Evolutionary conservation across 2,888 invertebrate genomes (phyloP).

Genomic region (Bellardia pandia): DNA sequence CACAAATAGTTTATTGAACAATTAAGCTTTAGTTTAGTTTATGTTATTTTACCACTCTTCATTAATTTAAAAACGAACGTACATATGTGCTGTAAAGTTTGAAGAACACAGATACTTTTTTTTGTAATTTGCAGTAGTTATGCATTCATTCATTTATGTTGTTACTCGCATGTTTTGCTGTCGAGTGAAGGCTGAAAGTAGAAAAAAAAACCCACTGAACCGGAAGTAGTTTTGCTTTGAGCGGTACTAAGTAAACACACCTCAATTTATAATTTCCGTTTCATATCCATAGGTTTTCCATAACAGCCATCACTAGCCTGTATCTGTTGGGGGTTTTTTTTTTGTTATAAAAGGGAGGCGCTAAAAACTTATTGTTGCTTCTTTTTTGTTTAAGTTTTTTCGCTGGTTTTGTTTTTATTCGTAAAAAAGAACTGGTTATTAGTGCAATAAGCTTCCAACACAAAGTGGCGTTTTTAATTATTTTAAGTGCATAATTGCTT

Average conservation of each 20-base stretch:
- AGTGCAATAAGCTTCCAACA: slow-evolving; percentile 44
- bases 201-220: slow-evolving; percentile 23
- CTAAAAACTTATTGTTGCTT: slow-evolving; percentile 51
- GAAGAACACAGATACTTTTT: background rate
- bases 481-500: slow-evolving; percentile 72
- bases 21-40: slow-evolving; percentile 60
- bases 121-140: background rate
- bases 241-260: slow-evolving; percentile 71
- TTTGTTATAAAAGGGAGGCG: slow-evolving; percentile 17
- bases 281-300: slow-evolving; percentile 62
- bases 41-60: slow-evolving; percentile 13
- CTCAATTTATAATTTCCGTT: slow-evolving; percentile 73
- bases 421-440: slow-evolving; percentile 37
- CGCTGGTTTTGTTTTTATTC: slow-evolving; percentile 8
- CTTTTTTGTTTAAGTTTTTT: background rate
- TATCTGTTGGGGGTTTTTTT: background rate
- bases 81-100: background rate
- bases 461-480: slow-evolving; percentile 70
- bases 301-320: slow-evolving; percentile 25
- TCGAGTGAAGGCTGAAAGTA: background rate
- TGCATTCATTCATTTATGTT: background rate
- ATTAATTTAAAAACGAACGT: background rate
- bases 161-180: background rate
- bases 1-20: slow-evolving; percentile 66
- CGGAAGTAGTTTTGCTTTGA: slow-evolving; percentile 69